A percentile compares a stretch with the other conserved stretches of the same genome.
Conservation (phyloP, 2,888 invertebrate genomes). For the Sylvicola cinctus region DNA sequence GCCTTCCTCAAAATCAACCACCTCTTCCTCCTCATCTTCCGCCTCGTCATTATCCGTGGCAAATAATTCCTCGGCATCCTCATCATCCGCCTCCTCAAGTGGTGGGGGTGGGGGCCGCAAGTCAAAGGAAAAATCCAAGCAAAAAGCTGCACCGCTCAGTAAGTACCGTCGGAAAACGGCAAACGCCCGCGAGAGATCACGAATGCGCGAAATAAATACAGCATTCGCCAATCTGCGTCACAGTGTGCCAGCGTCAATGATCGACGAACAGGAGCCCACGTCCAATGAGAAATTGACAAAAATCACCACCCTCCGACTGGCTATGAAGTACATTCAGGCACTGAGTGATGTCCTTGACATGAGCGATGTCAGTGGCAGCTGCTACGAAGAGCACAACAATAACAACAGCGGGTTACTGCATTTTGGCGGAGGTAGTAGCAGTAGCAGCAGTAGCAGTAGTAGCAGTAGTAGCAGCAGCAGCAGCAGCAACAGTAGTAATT, state of each 20-base stretch:
- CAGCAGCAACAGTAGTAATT: not conserved
- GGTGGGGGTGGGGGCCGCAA: constrained; percentile 3
- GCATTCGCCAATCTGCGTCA: constrained; percentile 66
- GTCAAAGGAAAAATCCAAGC: constrained; percentile 27
- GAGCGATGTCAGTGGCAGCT: constrained; percentile 17
- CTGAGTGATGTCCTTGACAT: constrained; percentile 39
- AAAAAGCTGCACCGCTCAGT: constrained; percentile 54
- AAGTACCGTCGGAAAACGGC: constrained; percentile 81
- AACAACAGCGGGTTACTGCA: constrained; percentile 9
- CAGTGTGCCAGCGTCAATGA: constrained; percentile 41
- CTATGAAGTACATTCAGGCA: constrained; percentile 70
- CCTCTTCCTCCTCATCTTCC: no score
- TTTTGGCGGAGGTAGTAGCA: constrained; percentile 2
- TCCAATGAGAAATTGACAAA: constrained; percentile 69
- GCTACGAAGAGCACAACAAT: constrained; percentile 15
- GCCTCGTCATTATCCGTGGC: no score
- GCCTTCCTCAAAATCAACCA: no score
- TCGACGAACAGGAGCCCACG: constrained; percentile 13
- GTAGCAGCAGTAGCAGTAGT: constrained; percentile 3
- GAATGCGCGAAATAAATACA: constrained; percentile 78
- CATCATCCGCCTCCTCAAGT: constrained; percentile 7
- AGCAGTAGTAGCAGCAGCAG: constrained; percentile 5
- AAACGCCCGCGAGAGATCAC: constrained; percentile 66
- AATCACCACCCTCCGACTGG: constrained; percentile 68
- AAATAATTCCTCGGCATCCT: no score